Evolutionary conservation across 2,797 vertebrate species (phyloP).

Genomic region (Anabacerthia variegaticeps): DNA sequence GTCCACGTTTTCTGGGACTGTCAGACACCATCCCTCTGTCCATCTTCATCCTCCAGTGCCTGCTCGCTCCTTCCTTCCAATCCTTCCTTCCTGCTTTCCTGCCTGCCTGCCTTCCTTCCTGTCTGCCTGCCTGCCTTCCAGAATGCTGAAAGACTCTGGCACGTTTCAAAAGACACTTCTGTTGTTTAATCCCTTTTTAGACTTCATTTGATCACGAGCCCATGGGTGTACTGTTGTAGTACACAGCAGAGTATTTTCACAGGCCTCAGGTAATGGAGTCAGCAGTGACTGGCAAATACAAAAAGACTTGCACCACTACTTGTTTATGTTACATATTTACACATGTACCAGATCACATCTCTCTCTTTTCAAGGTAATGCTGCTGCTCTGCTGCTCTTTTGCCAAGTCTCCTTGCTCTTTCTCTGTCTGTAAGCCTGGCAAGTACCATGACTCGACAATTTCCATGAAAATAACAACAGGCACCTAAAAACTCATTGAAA

Average conservation of each 20-base stretch:
- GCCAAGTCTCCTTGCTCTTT: background rate
- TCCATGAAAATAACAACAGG: background rate
- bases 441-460: background rate
- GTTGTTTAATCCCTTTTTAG: background rate
- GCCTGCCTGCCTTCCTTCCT: too few relatives aligned
- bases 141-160: background rate
- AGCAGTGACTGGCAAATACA: background rate
- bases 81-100: background rate
- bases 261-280: accelerated
- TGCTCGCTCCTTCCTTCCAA: accelerated
- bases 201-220: background rate
- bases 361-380: background rate
- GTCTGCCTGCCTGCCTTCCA: too few relatives aligned
- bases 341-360: accelerated
- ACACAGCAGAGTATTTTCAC: background rate
- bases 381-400: background rate
- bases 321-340: background rate
- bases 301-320: background rate
- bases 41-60: background rate
- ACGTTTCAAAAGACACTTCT: background rate
- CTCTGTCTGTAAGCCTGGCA: background rate
- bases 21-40: background rate
- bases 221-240: accelerated
- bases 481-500: background rate
- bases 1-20: background rate